phyloP scores from a whole-genome alignment of 2,797 vertebrate species.

The Anabacerthia variegaticeps region DNA sequence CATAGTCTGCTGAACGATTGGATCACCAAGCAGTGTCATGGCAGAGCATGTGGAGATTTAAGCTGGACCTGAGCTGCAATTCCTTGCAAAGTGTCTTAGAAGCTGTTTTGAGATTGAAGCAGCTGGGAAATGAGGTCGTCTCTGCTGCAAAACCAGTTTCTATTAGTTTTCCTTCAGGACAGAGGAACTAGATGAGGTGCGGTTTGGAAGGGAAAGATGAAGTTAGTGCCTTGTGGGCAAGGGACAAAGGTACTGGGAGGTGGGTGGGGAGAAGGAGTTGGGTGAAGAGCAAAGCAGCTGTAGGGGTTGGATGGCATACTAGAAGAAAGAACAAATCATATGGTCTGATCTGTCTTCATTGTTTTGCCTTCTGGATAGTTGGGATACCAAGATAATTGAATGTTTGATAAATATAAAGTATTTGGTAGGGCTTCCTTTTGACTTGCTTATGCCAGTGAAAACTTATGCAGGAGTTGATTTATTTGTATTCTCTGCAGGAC shows the following conservation, averaged over 20 bases:
- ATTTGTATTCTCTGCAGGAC: not conserved
- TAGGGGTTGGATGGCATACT: not conserved
- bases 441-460: not conserved
- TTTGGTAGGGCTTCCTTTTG: not conserved
- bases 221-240: not conserved
- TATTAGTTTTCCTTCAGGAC: not conserved
- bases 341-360: not conserved
- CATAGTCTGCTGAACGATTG: fast-evolving
- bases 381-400: not conserved
- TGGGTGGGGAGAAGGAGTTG: not conserved
- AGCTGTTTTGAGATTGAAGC: not conserved
- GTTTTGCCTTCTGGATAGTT: not conserved
- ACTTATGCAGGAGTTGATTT: not conserved
- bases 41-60: not conserved
- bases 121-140: not conserved
- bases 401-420: not conserved
- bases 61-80: not conserved
- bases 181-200: not conserved
- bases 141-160: not conserved
- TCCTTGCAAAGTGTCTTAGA: not conserved
- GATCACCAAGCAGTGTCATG: not conserved
- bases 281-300: not conserved
- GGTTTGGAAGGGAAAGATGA: not conserved
- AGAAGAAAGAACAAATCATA: not conserved
- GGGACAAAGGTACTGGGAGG: not conserved